Conservation (phyloP, 2,888 invertebrate genomes). For the Lamproptera curius region DNA sequence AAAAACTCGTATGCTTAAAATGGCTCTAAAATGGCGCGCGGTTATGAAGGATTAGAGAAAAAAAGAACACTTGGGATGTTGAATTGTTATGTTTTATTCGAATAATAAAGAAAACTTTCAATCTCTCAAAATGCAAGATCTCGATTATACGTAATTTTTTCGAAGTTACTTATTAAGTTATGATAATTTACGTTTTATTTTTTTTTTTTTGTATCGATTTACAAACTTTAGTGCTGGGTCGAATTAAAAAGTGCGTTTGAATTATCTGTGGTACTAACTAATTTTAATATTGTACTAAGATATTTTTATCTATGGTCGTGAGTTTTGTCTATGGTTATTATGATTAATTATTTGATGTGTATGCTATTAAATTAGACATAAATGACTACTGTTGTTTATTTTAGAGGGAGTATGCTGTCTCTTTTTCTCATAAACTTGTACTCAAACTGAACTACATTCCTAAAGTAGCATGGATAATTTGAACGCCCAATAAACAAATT, state of each 20-base stretch:
- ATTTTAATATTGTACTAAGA: not conserved
- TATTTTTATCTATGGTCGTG: no score
- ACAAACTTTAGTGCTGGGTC: constrained; percentile 51
- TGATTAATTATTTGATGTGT: no score
- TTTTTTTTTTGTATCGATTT: constrained; percentile 61
- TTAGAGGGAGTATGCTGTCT: constrained; percentile 13
- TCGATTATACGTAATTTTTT: constrained; percentile 71
- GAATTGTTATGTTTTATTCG: no score
- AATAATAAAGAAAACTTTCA: constrained; percentile 7
- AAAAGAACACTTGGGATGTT: no score
- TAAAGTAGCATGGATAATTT: constrained; percentile 21
- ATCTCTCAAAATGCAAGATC: constrained; percentile 42
- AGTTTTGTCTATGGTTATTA: no score
- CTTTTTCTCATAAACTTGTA: constrained; percentile 14
- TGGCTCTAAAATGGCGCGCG: no score
- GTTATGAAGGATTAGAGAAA: no score
- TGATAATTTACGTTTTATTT: no score
- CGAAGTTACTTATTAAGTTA: constrained; percentile 46
- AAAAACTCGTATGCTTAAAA: no score
- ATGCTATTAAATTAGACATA: not conserved
- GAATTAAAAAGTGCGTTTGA: constrained; percentile 38
- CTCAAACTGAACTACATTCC: constrained; percentile 7
- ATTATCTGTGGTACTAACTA: constrained; percentile 18
- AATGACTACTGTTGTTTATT: constrained; percentile 2
- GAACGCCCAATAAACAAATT: constrained; percentile 35